phyloP scores from a whole-genome alignment of 2,888 invertebrate species.

The Boloria selene region DNA sequence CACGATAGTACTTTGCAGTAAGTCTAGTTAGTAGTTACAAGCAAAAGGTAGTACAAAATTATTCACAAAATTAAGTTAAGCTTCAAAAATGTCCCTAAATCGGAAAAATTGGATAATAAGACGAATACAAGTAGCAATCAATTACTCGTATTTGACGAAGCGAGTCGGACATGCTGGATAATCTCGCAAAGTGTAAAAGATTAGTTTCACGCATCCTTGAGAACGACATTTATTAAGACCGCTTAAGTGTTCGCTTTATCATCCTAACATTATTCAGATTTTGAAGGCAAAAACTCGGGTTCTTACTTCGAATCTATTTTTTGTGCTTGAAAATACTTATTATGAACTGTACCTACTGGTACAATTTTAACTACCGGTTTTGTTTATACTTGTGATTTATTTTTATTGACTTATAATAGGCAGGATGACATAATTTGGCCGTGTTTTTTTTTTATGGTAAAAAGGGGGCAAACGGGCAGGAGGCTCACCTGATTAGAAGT shows the following conservation, averaged over 20 bases:
- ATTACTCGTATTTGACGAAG: conserved; percentile 1
- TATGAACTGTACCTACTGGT: too few species aligned
- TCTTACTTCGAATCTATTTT: conserved; percentile 4
- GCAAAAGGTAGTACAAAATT: too few species aligned
- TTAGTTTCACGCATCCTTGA: conserved; percentile 18
- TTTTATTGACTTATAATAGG: not conserved
- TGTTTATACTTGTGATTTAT: not conserved
- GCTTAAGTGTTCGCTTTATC: not conserved
- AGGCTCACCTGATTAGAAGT: too few species aligned
- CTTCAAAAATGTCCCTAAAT: too few species aligned
- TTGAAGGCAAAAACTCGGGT: not conserved
- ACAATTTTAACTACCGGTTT: conserved; percentile 4
- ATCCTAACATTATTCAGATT: not conserved
- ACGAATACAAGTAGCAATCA: too few species aligned
- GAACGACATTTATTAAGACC: not conserved
- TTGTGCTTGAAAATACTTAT: not conserved
- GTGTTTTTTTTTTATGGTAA: too few species aligned
- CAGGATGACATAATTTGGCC: too few species aligned
- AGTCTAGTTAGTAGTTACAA: too few species aligned
- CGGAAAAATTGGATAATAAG: too few species aligned
- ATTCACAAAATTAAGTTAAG: too few species aligned
- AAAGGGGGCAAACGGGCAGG: too few species aligned
- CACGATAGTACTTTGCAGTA: too few species aligned
- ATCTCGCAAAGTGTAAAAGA: not conserved
- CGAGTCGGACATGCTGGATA: not conserved